These are phyloP conservation scores for Callipepla squamata DNA, from an alignment of 2,113 vertebrate species.

Conservation along the genomic window DNA sequence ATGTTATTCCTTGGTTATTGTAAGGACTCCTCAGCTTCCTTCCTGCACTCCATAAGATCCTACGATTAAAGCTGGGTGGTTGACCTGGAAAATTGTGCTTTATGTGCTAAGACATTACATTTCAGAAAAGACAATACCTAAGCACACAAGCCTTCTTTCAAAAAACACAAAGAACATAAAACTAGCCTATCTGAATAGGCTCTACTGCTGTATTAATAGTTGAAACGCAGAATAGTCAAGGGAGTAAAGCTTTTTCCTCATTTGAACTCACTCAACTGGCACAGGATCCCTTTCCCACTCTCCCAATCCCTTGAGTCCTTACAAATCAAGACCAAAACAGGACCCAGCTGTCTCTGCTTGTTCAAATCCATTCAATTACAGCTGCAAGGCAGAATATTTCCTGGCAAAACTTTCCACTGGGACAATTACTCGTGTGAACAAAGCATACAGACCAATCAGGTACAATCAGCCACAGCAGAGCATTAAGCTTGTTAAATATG, in stretches of 20 bases:
- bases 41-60: constrained; percentile 33
- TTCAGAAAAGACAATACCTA: not conserved
- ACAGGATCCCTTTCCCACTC: constrained; percentile 44
- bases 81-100: constrained; percentile 65
- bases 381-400: constrained; percentile 31
- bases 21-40: constrained; percentile 50
- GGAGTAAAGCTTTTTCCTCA: constrained; percentile 49
- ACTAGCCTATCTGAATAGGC: constrained; percentile 34
- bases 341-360: constrained; percentile 54
- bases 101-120: constrained; percentile 36
- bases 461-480: not conserved
- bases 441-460: not conserved
- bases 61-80: constrained; percentile 52
- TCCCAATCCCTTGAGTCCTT: constrained; percentile 35
- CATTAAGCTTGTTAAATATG: not conserved
- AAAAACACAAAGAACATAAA: constrained; percentile 43
- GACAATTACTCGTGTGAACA: constrained; percentile 12
- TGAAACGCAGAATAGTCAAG: constrained; percentile 1
- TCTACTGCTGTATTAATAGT: constrained; percentile 56
- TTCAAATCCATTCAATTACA: constrained; percentile 47
- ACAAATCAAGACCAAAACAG: constrained; percentile 60
- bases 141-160: constrained; percentile 23
- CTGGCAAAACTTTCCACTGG: constrained; percentile 35
- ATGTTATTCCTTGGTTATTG: constrained; percentile 56
- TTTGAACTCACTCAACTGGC: constrained; percentile 57